A percentile compares a stretch with the other conserved stretches of the same genome.
phyloP scores from a whole-genome alignment of 2,797 vertebrate genomes.

The Gadopsis bispinosus region DNA sequence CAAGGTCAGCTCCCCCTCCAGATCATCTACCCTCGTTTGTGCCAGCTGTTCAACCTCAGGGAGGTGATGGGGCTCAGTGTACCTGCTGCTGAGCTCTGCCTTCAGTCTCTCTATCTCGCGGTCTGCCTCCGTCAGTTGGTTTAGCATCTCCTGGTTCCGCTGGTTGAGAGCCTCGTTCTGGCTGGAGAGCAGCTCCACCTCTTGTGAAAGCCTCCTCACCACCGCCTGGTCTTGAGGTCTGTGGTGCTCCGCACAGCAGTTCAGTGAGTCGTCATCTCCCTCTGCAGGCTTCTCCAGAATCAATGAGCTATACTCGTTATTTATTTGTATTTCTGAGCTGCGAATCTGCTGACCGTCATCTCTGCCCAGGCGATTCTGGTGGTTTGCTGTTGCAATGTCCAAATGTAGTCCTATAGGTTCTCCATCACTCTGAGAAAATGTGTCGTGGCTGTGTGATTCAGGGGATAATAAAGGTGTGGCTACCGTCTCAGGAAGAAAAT shows the following conservation, averaged over 20 bases:
- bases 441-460: constrained; percentile 22
- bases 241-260: constrained; percentile 38
- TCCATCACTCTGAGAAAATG: constrained; percentile 7
- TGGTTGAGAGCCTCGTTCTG: constrained; percentile 79
- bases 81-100: constrained; percentile 63
- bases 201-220: constrained; percentile 55
- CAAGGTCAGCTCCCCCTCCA: constrained; percentile 67
- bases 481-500: constrained; percentile 20
- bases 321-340: constrained; percentile 17
- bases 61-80: constrained; percentile 43
- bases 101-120: constrained; percentile 79
- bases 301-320: background rate
- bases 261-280: background rate
- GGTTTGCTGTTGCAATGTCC: background rate
- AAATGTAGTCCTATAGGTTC: background rate
- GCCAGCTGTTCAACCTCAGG: constrained; percentile 55
- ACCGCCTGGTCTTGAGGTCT: constrained; percentile 31
- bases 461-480: constrained; percentile 41
- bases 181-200: constrained; percentile 67
- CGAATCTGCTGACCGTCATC: constrained; percentile 10
- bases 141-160: constrained; percentile 82
- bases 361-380: constrained; percentile 9
- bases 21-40: constrained; percentile 19
- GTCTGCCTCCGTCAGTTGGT: constrained; percentile 83
- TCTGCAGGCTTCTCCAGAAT: constrained; percentile 23